Evolutionary conservation across 2,113 vertebrate genomes (phyloP).

Genomic region (Urocolius indicus): DNA sequence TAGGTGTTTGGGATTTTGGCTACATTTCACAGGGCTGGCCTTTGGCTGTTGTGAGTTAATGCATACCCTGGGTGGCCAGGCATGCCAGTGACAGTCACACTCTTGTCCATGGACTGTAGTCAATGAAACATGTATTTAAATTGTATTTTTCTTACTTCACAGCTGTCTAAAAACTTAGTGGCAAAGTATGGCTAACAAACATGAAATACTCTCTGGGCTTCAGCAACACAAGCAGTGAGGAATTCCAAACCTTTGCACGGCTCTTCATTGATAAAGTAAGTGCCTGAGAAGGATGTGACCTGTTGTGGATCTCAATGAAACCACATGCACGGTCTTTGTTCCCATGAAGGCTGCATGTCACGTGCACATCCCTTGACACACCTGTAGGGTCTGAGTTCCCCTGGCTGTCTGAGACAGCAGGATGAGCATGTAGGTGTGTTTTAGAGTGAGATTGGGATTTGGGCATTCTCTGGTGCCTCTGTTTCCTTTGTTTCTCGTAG

Average conservation of each 20-base stretch:
- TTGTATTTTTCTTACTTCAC: neutral
- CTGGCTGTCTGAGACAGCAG: neutral
- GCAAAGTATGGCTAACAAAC: slow-evolving; percentile 73
- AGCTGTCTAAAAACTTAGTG: slow-evolving; percentile 80
- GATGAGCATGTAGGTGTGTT: neutral
- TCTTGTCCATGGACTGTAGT: neutral
- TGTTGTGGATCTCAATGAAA: neutral
- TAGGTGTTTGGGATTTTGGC: neutral
- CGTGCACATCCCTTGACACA: fast-evolving
- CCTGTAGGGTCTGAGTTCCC: neutral
- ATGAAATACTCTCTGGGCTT: slow-evolving; percentile 71
- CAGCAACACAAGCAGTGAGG: slow-evolving; percentile 74
- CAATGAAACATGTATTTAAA: neutral
- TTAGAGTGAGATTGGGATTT: neutral
- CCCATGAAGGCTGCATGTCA: neutral
- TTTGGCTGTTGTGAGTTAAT: neutral
- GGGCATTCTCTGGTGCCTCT: neutral
- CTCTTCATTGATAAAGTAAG: slow-evolving; percentile 78
- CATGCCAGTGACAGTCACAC: neutral
- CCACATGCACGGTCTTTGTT: fast-evolving
- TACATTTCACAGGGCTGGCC: neutral
- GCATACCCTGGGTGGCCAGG: fast-evolving
- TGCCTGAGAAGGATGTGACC: neutral
- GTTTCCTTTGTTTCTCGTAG: neutral
- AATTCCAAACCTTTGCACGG: slow-evolving; percentile 73